Base-by-base conservation (phyloP, 2,113 vertebrate species). In the Drymodes brunneopygia region DNA sequence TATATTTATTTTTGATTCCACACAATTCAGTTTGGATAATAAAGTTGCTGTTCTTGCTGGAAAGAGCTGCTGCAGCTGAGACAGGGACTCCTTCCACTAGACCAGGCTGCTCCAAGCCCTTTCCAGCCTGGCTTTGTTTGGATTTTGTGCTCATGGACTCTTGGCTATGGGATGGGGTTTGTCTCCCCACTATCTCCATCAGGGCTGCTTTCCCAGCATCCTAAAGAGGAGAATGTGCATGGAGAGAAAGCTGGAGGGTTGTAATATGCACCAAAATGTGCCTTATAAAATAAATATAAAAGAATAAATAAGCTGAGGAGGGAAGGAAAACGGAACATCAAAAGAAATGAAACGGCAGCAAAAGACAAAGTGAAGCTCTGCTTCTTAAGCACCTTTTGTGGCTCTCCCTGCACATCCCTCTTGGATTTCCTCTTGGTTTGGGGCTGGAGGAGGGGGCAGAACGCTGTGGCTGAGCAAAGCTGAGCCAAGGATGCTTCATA, bases 401-500 rank as follows among this genome's bases (percentile, higher is more conserved):
- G 62, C 64, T 47, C 11, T 7, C 9, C 18, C 64, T 11, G 61
- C 44, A 12, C 86, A 36, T 95, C 94, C 94, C 33, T 8, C 69
- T 81, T 40, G 93, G 96, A 50, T 93, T 92, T 82, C 72, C 72
- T 92, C 81, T 71, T 24, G 23, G 77, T 71, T 92, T 82, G 81
- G 81, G 81, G 60, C 94, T 80, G 86, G 70, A 85, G 29, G 65
- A 84, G 95, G 86, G 88, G 91, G 72, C 56, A 60, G 77, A 90
- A 64, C 92, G 92, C 89, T 70, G 78, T 1, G 3, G 64, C 95
- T 96, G 95, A 96, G 90, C 71, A 29, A 36, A 96, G 96, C 96
- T 93, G 93, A 97, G 96, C 95, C 80, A 79, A 81, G 88, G 96
- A 94, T 97, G 97, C 96, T 97, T 91, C 79, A 21, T 94, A 95